These are phyloP conservation scores for Gyrodactylus salaris DNA, from an alignment of 1,140 invertebrate genomes.

Conservation along the genomic window DNA sequence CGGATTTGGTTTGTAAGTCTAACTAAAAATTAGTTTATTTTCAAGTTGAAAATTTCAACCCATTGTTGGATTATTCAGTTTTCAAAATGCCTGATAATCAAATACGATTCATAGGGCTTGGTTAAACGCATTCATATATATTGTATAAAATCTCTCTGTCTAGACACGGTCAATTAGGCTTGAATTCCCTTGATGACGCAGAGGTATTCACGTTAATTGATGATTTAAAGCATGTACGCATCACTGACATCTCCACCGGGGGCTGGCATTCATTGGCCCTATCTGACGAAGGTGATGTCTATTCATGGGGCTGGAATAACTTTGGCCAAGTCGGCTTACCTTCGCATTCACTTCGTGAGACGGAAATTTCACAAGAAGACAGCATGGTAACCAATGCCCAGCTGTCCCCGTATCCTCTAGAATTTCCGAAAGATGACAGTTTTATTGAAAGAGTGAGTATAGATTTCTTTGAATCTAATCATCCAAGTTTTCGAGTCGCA, in stretches of 20 bases:
- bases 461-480: no score
- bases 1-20: background rate
- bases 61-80: no score
- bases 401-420: background rate
- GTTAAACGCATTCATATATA: no score
- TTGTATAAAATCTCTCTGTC: no score
- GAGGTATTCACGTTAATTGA: background rate
- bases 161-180: background rate
- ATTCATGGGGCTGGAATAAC: background rate
- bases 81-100: no score
- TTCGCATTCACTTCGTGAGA: background rate
- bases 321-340: background rate
- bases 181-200: background rate
- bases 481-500: no score
- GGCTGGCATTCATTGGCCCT: background rate
- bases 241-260: background rate
- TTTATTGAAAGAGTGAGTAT: no score
- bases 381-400: background rate
- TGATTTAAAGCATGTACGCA: background rate
- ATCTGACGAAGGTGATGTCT: background rate
- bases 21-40: background rate
- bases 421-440: background rate
- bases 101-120: no score
- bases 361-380: background rate
- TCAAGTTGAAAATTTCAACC: no score